Conservation (phyloP, 2,888 invertebrate species). For the Lydus trimaculatus region DNA sequence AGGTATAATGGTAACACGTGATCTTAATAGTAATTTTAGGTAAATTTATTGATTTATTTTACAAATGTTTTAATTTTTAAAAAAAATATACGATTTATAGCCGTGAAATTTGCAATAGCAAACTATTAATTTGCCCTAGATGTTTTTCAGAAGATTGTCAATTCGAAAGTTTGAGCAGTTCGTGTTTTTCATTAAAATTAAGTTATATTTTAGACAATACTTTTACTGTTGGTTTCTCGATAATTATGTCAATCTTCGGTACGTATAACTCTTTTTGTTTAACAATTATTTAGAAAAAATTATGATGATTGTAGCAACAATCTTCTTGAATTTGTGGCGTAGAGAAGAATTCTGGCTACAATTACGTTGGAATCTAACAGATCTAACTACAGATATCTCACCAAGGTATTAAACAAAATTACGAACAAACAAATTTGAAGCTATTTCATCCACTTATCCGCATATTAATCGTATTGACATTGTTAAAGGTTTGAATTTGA, state of each 20-base stretch:
- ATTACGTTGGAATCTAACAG: constrained; percentile 51
- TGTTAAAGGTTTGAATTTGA: constrained; percentile 30
- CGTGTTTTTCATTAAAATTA: constrained; percentile 39
- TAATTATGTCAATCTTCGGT: constrained; percentile 57
- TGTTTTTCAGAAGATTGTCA: constrained; percentile 41
- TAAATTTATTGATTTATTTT: not conserved
- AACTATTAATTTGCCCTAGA: constrained; percentile 42
- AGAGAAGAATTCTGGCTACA: constrained; percentile 47
- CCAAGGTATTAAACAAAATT: not conserved
- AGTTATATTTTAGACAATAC: constrained; percentile 42
- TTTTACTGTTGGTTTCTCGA: constrained; percentile 38
- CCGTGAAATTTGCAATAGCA: constrained; percentile 41
- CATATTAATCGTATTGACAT: too few relatives aligned
- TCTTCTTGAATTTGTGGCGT: constrained; percentile 55
- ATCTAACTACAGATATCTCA: constrained; percentile 3
- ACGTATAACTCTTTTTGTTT: constrained; percentile 43
- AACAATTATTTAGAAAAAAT: not conserved
- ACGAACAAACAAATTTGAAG: too few relatives aligned
- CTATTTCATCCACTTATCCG: too few relatives aligned
- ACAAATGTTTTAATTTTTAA: not conserved
- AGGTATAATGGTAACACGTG: constrained; percentile 40
- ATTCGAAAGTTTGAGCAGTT: constrained; percentile 34
- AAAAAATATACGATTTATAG: constrained; percentile 28
- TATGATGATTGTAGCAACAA: constrained; percentile 44
- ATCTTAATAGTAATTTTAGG: not conserved